These are phyloP conservation scores for Ditylenchus dipsaci DNA, from an alignment of 1,140 invertebrate species.

Conservation along the genomic window DNA sequence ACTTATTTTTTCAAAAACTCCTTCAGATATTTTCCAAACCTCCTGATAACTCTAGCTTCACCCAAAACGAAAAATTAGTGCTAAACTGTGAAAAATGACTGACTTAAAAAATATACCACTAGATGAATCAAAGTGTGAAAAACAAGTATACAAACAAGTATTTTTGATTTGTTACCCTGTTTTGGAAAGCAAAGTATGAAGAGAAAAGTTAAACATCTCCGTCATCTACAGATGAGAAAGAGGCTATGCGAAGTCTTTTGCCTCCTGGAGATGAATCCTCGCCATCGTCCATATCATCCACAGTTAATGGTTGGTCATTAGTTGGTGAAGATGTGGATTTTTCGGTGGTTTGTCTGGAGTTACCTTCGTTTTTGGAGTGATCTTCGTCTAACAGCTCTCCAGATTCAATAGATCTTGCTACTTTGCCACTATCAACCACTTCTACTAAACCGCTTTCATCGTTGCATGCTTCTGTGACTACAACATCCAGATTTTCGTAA, in stretches of 20 bases:
- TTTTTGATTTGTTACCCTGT: no score
- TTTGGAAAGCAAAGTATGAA: no score
- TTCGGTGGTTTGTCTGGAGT: background rate
- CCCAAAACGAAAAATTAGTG: no score
- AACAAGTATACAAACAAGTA: no score
- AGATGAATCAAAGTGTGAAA: no score
- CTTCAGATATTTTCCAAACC: no score
- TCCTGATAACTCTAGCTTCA: no score
- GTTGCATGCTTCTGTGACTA: background rate
- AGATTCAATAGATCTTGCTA: background rate
- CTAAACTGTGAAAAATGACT: no score
- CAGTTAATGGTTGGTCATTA: background rate
- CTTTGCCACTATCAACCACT: background rate
- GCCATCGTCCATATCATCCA: constrained; percentile 2
- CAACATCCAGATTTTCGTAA: background rate
- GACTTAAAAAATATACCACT: no score
- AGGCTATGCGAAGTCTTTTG: constrained; percentile 22
- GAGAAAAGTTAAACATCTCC: background rate
- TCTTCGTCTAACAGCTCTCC: background rate
- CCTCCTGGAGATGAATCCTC: constrained; percentile 4
- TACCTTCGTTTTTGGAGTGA: background rate
- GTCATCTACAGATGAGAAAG: constrained; percentile 18
- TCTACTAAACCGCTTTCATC: background rate
- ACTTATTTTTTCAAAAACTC: no score
- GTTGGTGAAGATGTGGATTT: background rate